These are phyloP conservation scores for Paramormyrops hopkinsi DNA, from an alignment of 2,797 vertebrate genomes.

Conservation along the genomic window DNA sequence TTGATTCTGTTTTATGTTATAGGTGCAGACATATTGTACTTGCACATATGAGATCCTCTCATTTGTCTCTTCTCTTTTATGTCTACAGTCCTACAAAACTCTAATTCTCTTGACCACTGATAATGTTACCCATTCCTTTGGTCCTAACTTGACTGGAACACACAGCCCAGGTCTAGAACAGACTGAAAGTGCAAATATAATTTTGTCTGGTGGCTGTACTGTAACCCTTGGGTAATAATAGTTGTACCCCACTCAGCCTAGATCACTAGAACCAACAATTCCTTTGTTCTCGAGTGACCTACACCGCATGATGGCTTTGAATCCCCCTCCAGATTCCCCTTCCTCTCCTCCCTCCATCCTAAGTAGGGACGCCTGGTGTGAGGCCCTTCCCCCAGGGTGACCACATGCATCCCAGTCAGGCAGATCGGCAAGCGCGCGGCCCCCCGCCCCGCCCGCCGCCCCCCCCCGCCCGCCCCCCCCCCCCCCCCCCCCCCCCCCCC, in stretches of 20 bases:
- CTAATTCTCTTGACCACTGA: neutral
- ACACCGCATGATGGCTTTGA: neutral
- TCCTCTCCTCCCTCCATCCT: neutral
- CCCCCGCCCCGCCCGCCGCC: no score
- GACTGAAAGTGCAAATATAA: neutral
- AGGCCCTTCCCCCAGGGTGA: neutral
- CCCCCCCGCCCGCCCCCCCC: no score
- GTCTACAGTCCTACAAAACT: neutral
- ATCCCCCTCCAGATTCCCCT: neutral
- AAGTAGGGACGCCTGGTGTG: neutral
- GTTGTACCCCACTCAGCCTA: neutral
- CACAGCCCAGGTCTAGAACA: neutral
- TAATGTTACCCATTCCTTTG: neutral
- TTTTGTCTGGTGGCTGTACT: neutral
- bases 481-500: no score
- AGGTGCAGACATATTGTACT: neutral
- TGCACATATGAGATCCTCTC: neutral
- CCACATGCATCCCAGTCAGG: neutral
- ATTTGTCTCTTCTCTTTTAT: neutral
- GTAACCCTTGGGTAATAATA: neutral
- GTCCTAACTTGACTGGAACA: neutral
- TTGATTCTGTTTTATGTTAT: neutral
- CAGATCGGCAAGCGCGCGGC: neutral
- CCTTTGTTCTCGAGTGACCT: neutral
- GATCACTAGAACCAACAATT: neutral